A percentile compares a stretch with the other conserved stretches of the same genome.
Conservation (phyloP, 1,140 invertebrate genomes). For the Brachionus asplanchnoidis region DNA sequence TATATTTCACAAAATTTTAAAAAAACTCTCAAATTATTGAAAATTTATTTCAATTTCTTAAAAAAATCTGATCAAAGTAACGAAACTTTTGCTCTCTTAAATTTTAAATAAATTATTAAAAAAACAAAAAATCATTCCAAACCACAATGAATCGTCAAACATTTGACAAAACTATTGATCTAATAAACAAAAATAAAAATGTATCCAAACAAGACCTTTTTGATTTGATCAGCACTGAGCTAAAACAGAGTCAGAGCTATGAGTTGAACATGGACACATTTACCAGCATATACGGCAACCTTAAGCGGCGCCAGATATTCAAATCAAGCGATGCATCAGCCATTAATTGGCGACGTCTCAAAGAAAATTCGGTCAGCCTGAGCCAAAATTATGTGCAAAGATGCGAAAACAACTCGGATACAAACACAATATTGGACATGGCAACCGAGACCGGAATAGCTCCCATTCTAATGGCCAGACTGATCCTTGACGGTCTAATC, state of each 20-base stretch:
- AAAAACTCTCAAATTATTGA: no score
- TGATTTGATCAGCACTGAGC: not conserved
- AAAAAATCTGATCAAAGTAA: not conserved
- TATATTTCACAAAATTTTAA: no score
- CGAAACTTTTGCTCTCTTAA: not conserved
- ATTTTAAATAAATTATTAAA: not conserved
- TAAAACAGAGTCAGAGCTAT: not conserved
- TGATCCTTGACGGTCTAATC: constrained; percentile 22
- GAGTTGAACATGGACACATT: not conserved
- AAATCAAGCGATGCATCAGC: constrained; percentile 5
- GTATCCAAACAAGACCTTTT: not conserved
- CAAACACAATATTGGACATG: constrained; percentile 17
- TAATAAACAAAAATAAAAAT: constrained; percentile 28
- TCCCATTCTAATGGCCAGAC: constrained; percentile 28
- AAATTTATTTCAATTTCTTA: no score
- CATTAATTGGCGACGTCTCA: constrained; percentile 15
- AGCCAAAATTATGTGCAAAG: constrained; percentile 2
- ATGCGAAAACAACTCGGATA: not conserved
- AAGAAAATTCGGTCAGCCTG: constrained; percentile 15
- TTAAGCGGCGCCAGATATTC: constrained; percentile 33
- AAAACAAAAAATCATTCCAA: not conserved
- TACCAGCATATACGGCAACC: constrained; percentile 23
- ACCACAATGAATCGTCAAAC: constrained; percentile 10
- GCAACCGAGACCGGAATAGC: not conserved
- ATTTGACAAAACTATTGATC: constrained; percentile 13